Conservation (phyloP, 2,113 vertebrate species). For the Colistium nudipinnis region DNA sequence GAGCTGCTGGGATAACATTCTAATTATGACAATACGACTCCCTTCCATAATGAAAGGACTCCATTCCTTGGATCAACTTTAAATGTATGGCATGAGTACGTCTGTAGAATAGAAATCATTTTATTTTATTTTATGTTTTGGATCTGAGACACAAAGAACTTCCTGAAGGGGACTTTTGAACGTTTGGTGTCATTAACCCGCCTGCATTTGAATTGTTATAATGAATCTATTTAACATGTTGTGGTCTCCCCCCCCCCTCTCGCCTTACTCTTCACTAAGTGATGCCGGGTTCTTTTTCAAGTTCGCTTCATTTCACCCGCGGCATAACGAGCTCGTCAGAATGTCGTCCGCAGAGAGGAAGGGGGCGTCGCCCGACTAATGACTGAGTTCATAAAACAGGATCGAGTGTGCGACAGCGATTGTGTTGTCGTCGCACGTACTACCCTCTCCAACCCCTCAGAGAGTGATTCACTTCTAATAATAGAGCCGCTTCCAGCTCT, state of each 20-base stretch:
- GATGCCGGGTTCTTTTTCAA: slow-evolving; percentile 7
- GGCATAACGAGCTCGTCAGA: slow-evolving; percentile 5
- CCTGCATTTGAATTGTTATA: not conserved
- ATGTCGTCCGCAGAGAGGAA: not conserved
- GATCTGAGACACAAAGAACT: not conserved
- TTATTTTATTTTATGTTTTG: not conserved
- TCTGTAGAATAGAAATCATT: not conserved
- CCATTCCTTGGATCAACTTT: slow-evolving; percentile 10
- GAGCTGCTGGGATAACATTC: slow-evolving; percentile 29
- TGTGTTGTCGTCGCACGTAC: slow-evolving; percentile 18
- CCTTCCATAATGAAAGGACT: not conserved
- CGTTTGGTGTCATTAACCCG: not conserved
- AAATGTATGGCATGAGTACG: not conserved
- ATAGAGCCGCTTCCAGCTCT: slow-evolving; percentile 13
- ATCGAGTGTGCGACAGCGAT: slow-evolving; percentile 23
- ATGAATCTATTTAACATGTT: slow-evolving; percentile 7
- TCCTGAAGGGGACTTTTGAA: not conserved
- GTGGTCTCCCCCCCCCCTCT: not conserved
- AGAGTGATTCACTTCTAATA: slow-evolving; percentile 42
- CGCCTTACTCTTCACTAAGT: slow-evolving; percentile 2
- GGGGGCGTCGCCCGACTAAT: not conserved
- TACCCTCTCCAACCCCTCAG: slow-evolving; percentile 19
- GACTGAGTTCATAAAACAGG: slow-evolving; percentile 35
- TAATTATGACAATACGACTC: slow-evolving; percentile 54
- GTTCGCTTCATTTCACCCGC: slow-evolving; percentile 18